A percentile compares a stretch with the other conserved stretches of the same genome.
phyloP scores from a whole-genome alignment of 1,140 invertebrate genomes.

The silkworm (Bombyx mori) region DNA sequence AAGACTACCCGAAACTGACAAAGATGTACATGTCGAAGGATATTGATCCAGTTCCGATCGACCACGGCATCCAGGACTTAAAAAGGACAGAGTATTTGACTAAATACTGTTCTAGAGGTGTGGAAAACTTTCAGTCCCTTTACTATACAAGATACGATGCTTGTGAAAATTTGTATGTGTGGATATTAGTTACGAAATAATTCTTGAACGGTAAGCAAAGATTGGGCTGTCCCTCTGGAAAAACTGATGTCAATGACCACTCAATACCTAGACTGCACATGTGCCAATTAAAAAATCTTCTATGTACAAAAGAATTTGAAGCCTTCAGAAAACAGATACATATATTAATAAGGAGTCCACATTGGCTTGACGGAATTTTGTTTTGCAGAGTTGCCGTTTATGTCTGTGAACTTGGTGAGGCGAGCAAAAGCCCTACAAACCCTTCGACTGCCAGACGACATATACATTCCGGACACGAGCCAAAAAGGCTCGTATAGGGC shows the following conservation, averaged over 20 bases:
- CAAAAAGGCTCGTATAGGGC: slow-evolving; percentile 37
- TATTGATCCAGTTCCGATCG: slow-evolving; percentile 45
- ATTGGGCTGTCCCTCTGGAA: no score
- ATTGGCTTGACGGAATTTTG: background rate
- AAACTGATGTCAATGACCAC: no score
- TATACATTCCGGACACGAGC: slow-evolving; percentile 50
- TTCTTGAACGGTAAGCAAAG: no score
- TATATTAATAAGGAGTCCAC: no score
- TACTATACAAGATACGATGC: background rate
- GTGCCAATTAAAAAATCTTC: no score
- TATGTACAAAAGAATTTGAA: no score
- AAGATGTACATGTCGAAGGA: slow-evolving; percentile 49
- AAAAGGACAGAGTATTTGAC: slow-evolving; percentile 55
- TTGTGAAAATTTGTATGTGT: background rate
- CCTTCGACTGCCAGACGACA: slow-evolving; percentile 47
- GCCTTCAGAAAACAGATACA: no score
- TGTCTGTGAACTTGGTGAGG: slow-evolving; percentile 56
- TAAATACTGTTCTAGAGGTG: slow-evolving; percentile 58
- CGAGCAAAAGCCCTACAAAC: slow-evolving; percentile 54
- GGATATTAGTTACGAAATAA: background rate
- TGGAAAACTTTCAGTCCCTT: background rate
- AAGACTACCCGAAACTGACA: slow-evolving; percentile 41
- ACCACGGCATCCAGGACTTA: slow-evolving; percentile 49
- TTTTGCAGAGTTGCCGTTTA: slow-evolving; percentile 52
- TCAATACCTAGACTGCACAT: no score